These are phyloP conservation scores for Dolomedes plantarius DNA, from an alignment of 2,888 invertebrate species.

Conservation along the genomic window DNA sequence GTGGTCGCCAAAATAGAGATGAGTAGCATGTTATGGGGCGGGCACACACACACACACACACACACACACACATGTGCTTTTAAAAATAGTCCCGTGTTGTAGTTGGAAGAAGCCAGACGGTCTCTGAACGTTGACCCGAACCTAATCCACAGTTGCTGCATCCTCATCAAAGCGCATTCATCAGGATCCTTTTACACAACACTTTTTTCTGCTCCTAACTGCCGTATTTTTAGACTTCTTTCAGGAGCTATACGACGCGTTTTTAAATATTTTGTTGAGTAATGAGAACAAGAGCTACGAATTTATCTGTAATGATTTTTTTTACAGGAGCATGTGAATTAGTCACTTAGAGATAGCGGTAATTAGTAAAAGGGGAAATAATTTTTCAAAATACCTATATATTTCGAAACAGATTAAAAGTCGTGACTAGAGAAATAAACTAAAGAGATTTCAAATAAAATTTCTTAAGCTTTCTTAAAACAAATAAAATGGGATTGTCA, in stretches of 20 bases:
- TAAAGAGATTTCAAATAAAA: no score
- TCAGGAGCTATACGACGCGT: not conserved
- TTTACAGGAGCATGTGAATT: not conserved
- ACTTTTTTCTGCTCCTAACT: not conserved
- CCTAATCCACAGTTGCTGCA: slow-evolving; percentile 22
- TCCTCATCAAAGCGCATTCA: slow-evolving; percentile 30
- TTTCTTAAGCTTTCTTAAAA: no score
- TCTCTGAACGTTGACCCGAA: slow-evolving; percentile 43
- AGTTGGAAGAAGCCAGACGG: not conserved
- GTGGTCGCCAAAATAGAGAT: slow-evolving; percentile 1
- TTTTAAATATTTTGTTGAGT: slow-evolving; percentile 28
- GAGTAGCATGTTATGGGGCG: slow-evolving; percentile 7
- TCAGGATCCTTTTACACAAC: slow-evolving; percentile 32
- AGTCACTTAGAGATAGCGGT: not conserved
- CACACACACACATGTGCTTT: slow-evolving; percentile 9
- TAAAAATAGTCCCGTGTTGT: slow-evolving; percentile 25
- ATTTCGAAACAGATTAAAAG: no score
- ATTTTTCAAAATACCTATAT: no score
- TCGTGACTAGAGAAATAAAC: no score
- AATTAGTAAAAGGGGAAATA: no score
- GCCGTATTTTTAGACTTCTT: slow-evolving; percentile 27
- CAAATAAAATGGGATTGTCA: no score
- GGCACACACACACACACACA: no score
- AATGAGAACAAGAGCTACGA: slow-evolving; percentile 11
- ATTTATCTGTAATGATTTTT: not conserved